Evolutionary conservation across 2,113 vertebrate genomes (phyloP), one percentile per base, ranked within the genome.

Genomic region (Siphamia tubifer): DNA sequence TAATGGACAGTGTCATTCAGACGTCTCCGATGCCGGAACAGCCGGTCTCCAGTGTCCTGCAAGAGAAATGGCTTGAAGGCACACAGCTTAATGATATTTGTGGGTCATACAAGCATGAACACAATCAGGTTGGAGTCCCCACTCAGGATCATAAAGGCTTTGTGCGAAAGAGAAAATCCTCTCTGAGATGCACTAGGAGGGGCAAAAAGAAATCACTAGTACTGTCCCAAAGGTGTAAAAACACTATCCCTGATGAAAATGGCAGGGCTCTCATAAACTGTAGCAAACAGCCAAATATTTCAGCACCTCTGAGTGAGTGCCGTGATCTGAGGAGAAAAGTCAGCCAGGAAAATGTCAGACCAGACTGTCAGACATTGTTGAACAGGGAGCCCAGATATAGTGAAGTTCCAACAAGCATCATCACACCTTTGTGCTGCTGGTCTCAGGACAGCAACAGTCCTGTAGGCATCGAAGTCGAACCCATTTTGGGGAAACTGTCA

Each of bases 1-100:
- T 81, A 54, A 66, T 58, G 35, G 86, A 91, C 55, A 82, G 74
- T 7, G 73, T 82, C n/a, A 79, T 85, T 23, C 92, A 94, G 78
- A 88, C 69, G 0, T 85, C 77, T 57, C 72, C 72, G 17, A 62
- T 3, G 30, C 52, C 21, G 10, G 53, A 47, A 1, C 64, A 49
- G 36, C 39, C 65, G 3, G 2, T 43, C 8, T 45, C 19, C 4
- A 45, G 39, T 20, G 35, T 42, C 4, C 51, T 82, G 56, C 68
- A 68, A 35, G 53, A 70, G 10, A 56, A 74, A 36, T 53, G 63
- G 25, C 64, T 65, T 1, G 19, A 77, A 28, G 35, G 2, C 6
- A 51, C 24, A 25, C 65, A 34, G 45, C 39, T 24, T 15, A 24
- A 4, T 45, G 12, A 3, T n/a, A 16, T 19, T 16, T 3, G 2